These are phyloP conservation scores for Diachasmimorpha longicaudata DNA, from an alignment of 1,140 invertebrate genomes.

Conservation along the genomic window DNA sequence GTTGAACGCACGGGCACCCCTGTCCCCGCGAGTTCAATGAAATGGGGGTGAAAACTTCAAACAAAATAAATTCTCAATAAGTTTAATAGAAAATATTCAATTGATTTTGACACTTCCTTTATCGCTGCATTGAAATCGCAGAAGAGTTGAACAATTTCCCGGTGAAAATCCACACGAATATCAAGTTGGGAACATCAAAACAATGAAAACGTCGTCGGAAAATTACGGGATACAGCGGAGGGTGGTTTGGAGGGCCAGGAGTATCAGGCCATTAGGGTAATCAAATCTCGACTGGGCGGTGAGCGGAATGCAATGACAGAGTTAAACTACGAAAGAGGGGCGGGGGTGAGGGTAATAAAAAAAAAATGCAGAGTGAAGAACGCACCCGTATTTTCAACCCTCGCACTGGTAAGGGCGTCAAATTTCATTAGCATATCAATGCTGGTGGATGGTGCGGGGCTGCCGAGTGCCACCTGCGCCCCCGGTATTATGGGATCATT, in stretches of 20 bases:
- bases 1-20: too few relatives aligned
- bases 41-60: too few relatives aligned
- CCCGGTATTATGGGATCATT: constrained; percentile 59
- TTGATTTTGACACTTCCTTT: too few relatives aligned
- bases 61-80: too few relatives aligned
- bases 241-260: constrained; percentile 12
- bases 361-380: constrained; percentile 6
- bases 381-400: neutral
- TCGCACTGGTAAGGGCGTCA: constrained; percentile 53
- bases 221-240: too few relatives aligned
- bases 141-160: too few relatives aligned
- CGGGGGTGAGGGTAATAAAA: constrained; percentile 14
- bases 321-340: constrained; percentile 41
- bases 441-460: constrained; percentile 57
- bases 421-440: constrained; percentile 67
- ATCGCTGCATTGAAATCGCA: too few relatives aligned
- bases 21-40: too few relatives aligned
- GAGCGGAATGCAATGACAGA: constrained; percentile 41
- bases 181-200: too few relatives aligned
- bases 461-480: constrained; percentile 59
- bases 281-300: constrained; percentile 45
- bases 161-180: too few relatives aligned
- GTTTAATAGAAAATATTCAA: too few relatives aligned
- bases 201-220: too few relatives aligned
- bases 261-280: constrained; percentile 56